Base-by-base conservation (phyloP, 2,113 vertebrate species). In the Ailurus styani region DNA sequence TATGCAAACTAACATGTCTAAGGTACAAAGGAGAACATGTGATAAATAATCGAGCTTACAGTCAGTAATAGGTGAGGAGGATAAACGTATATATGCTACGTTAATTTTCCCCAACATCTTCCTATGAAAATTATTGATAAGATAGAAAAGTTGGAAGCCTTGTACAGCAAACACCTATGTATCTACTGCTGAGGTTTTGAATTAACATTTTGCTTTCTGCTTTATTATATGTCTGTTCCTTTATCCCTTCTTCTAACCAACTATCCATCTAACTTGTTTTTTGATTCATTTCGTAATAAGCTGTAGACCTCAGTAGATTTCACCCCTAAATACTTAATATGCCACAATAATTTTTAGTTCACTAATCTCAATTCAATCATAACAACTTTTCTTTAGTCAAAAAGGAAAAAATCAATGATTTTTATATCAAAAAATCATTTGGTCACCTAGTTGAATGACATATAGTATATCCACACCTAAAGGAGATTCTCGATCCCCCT, bases 81-180 rank as follows among this genome's bases (percentile, higher is more conserved):
- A 83, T 68, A 70, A 87, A 68, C 7, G 9, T 68, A 68, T 11
- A 20, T 81, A 66, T n/a, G 78, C 29, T 92, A 12, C 15, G 18
- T 95, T 96, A 62, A 29, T 93, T 90, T 93, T 13, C 57, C 50
- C 68, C 60, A 90, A 29, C 45, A 64, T 84, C 87, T 87, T 70
- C 21, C 93, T 79, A 52, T 52, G 60, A 60, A 95, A 92, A 45
- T 47, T 85, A 52, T 42, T 27, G 72, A 13, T 88, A 9, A 88
- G 79, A 42, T 13, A 66, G 29, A 75, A 57, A 87, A 81, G 50
- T 42, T 52, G 20, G 54, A 79, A 93, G 34, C 47, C 40, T 31
- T 78, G 29, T 78, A 50, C 10, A 34, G 21, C 25, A 14, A 78
- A 66, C 4, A 75, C 68, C 34, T 6, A 40, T 75, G 31, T 47